Conservation (phyloP, 2,113 vertebrate genomes). For the Baryphthengus martii region DNA sequence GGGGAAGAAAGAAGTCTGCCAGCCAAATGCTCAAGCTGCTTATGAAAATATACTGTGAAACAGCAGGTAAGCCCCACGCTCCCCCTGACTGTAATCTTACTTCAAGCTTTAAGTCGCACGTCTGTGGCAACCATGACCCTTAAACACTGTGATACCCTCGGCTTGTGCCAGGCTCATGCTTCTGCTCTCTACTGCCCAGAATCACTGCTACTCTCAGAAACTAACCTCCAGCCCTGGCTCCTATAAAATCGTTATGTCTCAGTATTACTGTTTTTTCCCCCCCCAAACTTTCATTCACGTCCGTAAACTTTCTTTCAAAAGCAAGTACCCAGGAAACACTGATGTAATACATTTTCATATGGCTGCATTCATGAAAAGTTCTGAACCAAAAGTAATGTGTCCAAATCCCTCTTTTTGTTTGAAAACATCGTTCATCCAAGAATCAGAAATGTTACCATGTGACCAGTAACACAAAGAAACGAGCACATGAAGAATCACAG, state of each 20-base stretch:
- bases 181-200: background rate
- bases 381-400: constrained; percentile 22
- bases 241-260: background rate
- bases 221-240: background rate
- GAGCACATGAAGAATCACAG: constrained; percentile 4
- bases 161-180: background rate
- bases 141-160: background rate
- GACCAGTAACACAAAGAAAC: constrained; percentile 5
- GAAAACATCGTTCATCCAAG: constrained; percentile 39
- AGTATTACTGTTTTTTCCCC: background rate
- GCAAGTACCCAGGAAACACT: background rate
- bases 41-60: background rate
- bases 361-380: constrained; percentile 8
- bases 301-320: constrained; percentile 4
- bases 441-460: constrained; percentile 31
- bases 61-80: background rate
- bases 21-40: background rate
- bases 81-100: background rate
- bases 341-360: background rate
- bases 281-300: background rate
- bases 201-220: background rate
- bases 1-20: background rate
- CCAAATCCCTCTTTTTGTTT: constrained; percentile 32
- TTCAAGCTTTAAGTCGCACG: background rate
- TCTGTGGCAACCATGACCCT: background rate